Evolutionary conservation across 1,140 invertebrate genomes (phyloP), one percentile per base, ranked within the genome.

Genomic region (Hypothenemus hampei): DNA sequence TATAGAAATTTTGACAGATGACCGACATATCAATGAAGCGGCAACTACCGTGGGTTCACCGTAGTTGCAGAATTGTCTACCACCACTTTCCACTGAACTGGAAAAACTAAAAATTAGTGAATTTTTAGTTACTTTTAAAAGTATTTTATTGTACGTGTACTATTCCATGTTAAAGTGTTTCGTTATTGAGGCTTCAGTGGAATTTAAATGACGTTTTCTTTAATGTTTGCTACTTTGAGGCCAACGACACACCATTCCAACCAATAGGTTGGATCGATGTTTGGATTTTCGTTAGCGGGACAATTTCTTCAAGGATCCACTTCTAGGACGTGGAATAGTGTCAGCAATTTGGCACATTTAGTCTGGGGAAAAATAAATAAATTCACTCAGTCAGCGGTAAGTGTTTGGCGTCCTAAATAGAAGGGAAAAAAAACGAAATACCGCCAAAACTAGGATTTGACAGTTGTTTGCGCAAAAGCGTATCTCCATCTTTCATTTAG

Each of bases 251-350:
- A 39, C 55, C 46, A 22, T 18, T 61, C 61, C 63, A 65, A 65
- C 66, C 66, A 49, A 60, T 62, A 66, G 72, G 72, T 77, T 75
- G 77, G 77, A 78, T 78, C 77, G 75, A 79, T 79, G 77, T 79
- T 78, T 71, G 76, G 76, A 71, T 74, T 77, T 73, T 75, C 77
- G 71, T 71, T 77, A 68, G 73, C 75, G 71, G 75, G 72, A 70
- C 75, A 75, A 68, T 71, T 78, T 72, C 67, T 79, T 72, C 77
- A 79, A 72, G 77, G 75, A 70, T 78, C 78, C 64, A 78, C 77
- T 67, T 72, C 75, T 56, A 72, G 76, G 69, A 80, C 78, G 75
- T 81, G 78, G 78, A 78, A 78, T 73, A 78, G 73, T 66, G 64
- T 81, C 65, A 71, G 72, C 61, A 72, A 75, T 73, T 73, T 81